Base-by-base conservation (phyloP, 2,113 vertebrate genomes). In the Fregata magnificens region DNA sequence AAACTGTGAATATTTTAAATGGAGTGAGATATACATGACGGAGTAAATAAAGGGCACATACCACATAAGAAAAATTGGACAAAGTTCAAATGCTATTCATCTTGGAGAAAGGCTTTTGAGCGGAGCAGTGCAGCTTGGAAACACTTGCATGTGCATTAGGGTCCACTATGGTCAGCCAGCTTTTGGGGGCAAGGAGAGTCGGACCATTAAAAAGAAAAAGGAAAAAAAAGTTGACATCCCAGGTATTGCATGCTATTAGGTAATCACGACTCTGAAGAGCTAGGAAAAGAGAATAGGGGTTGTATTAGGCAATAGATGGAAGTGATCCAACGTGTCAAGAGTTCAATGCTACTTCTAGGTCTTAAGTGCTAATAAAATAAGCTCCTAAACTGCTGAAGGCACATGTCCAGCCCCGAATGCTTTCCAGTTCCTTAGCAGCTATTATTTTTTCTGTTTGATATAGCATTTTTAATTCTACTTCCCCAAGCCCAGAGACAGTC, bases 1-100 rank as follows among this genome's bases (percentile, higher is more conserved):
- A 98, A 97, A 97, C 96, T 84, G 96, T 93, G 88, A 96, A 96
- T 97, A 88, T 94, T 92, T 97, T 95, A 97, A 97, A 96, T 96
- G 55, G 95, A 90, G 95, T 97, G 97, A 98, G 96, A 96, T 91
- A 86, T 85, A 97, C 95, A 97, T 88, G 89, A 94, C 5, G 40
- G 86, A 95, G 92, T 97, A 97, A 98, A 94, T 95, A 97, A 94
- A 96, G 95, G 95, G 82, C 95, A 95, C 95, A 96, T 96, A 94
- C 95, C 94, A 87, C 83, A 83, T 91, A 94, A 88, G 90, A 89
- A 93, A 94, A 85, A 95, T 92, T 96, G 97, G 95, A 97, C 93
- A 91, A 88, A 94, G 82, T 88, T 95, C 95, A 97, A 88, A 77
- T 72, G 71, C 67, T 94, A 91, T 96, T 95, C 82, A 38, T 97